Percentiles rank a stretch among this genome's conserved stretches.
Evolutionary conservation across 2,113 vertebrate genomes (phyloP).

Genomic region (Larimichthys polyactis): DNA sequence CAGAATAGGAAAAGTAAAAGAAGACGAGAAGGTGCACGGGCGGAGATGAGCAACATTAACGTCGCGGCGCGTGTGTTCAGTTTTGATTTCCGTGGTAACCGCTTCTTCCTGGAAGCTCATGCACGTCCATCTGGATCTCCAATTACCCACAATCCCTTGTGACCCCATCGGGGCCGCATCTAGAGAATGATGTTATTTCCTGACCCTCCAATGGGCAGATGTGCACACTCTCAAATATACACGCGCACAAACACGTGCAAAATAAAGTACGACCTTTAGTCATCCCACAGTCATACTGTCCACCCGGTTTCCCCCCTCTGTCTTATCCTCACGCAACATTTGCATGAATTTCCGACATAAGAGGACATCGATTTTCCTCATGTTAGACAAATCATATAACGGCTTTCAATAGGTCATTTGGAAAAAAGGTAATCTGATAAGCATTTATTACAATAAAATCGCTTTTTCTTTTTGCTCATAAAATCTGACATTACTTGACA

Average conservation of each 20-base stretch:
- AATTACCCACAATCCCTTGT: slow-evolving; percentile 80
- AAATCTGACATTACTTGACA: too few species aligned
- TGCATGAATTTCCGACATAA: not conserved
- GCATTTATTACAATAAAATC: not conserved
- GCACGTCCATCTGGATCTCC: slow-evolving; percentile 82
- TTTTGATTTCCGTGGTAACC: slow-evolving; percentile 74
- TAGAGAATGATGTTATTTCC: slow-evolving; percentile 78
- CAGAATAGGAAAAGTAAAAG: slow-evolving; percentile 22
- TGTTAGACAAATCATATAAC: not conserved
- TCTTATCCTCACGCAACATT: not conserved
- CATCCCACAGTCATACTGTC: slow-evolving; percentile 22
- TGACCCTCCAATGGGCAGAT: slow-evolving; percentile 51
- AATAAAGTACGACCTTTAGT: not conserved
- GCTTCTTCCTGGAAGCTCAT: slow-evolving; percentile 72
- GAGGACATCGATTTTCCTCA: not conserved
- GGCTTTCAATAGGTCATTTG: not conserved
- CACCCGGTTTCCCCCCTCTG: not conserved
- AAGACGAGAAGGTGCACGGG: slow-evolving; percentile 39
- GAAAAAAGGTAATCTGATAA: not conserved
- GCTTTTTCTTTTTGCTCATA: not conserved
- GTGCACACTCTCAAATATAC: slow-evolving; percentile 16
- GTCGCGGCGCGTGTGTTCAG: slow-evolving; percentile 51
- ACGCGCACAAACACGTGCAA: slow-evolving; percentile 32
- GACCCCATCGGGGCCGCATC: slow-evolving; percentile 52
- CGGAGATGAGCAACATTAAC: slow-evolving; percentile 65